Evolutionary conservation across 2,113 vertebrate species (phyloP), one percentile per base, ranked within the genome.

Genomic region (Rafetus swinhoei): DNA sequence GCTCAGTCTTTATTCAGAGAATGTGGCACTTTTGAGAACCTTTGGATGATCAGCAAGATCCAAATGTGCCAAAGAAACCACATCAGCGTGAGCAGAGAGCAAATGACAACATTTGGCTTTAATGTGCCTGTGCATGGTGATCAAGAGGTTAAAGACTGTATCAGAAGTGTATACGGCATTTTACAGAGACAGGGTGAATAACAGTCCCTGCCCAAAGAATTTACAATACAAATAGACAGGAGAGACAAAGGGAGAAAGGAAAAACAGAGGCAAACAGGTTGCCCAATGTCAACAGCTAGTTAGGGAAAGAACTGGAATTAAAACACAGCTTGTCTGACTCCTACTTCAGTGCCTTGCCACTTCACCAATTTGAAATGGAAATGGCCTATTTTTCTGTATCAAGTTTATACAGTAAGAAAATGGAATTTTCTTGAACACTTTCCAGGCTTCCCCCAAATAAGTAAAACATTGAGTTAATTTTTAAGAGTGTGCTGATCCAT

Each of bases 11-110:
- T 69, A 69, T 19, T 69, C 65, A 69, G 7, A 16, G 65, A 35
- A 69, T 19, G 65, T 19, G 16, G 16, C 65, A 69, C 32, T 69
- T 69, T 32, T 35, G 3, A 4, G 32, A 69, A 35, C 16, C 65
- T 69, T 27, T 69, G 16, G 32, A 35, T 35, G 32, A 69, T 69
- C 65, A 35, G 65, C 22, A 86, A 84, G 2, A 45, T 62, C 32
- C 32, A 69, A 62, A 60, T 0, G 0, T 69, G 65, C 62, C 29
- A n/a, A n/a, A 32, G 62, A 65, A 65, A 29, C 15, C 13, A 65
- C 62, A 65, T 65, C 6, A 65, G 3, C 60, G 32, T 65, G 29
- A 69, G 65, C 32, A 35, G 6, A n/a, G 29, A n/a, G 32, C 65
- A 69, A 15, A 69, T 69, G 32, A 69, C 32, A 69, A 69, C 65